Percentiles rank a stretch among this genome's conserved stretches.
Conservation (phyloP, 2,888 invertebrate species). For the Heterodera filipjevi region DNA sequence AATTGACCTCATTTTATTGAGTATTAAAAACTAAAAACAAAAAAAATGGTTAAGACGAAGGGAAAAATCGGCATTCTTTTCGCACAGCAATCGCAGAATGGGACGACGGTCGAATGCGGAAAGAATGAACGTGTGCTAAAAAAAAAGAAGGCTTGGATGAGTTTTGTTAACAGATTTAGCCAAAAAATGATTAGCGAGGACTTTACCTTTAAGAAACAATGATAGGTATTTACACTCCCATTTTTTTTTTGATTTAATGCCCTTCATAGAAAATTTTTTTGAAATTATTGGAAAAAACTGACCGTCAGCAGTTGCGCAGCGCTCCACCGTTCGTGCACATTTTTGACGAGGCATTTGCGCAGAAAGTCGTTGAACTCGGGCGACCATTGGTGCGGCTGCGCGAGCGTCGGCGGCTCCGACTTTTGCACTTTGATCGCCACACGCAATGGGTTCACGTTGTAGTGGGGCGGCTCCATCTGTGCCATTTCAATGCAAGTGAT, state of each 20-base stretch:
- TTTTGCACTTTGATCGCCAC: slow-evolving; percentile 98
- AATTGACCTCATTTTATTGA: neutral
- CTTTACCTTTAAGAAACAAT: no score
- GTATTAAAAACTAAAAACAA: no score
- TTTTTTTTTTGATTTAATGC: no score
- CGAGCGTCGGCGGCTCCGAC: slow-evolving; percentile 90
- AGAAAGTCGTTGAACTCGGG: slow-evolving; percentile 84
- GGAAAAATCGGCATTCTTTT: slow-evolving; percentile 75
- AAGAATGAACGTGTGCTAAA: slow-evolving; percentile 81
- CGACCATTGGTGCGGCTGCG: slow-evolving; percentile 77
- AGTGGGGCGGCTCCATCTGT: slow-evolving; percentile 87
- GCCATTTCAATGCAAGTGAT: slow-evolving; percentile 98
- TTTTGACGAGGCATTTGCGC: slow-evolving; percentile 82
- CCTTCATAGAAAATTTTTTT: no score
- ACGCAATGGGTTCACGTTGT: slow-evolving; percentile 98
- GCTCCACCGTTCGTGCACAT: slow-evolving; percentile 78
- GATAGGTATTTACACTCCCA: no score
- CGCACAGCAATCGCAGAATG: slow-evolving; percentile 84
- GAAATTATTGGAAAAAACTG: no score
- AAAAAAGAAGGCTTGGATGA: neutral
- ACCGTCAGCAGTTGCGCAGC: slow-evolving; percentile 80
- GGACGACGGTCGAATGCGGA: slow-evolving; percentile 76
- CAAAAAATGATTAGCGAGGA: no score
- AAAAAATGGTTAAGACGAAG: no score
- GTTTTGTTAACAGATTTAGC: no score